phyloP scores from a whole-genome alignment of 2,888 invertebrate species.

The Drosophila affinis region DNA sequence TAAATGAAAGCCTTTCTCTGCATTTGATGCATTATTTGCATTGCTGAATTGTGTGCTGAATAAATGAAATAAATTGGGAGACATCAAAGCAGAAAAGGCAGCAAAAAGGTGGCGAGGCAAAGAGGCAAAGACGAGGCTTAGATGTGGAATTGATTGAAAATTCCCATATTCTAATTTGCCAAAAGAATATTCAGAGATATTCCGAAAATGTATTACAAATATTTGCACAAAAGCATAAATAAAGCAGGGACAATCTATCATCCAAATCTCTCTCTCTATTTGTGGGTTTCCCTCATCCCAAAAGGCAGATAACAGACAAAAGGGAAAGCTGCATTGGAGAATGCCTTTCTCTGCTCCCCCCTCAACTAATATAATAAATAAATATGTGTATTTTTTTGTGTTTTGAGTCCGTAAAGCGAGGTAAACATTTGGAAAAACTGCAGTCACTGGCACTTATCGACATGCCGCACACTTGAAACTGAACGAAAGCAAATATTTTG shows the following conservation, averaged over 20 bases:
- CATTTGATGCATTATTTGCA: not conserved
- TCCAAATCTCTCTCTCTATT: constrained; percentile 12
- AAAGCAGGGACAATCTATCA: not conserved
- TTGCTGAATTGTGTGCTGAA: not conserved
- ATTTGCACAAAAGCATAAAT: too few species aligned
- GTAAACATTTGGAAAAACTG: constrained; percentile 45
- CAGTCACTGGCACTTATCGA: constrained; percentile 62
- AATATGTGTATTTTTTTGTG: not conserved
- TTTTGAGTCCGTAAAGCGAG: constrained; percentile 17
- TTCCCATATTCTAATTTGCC: not conserved
- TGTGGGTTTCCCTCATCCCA: constrained; percentile 33
- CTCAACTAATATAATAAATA: too few species aligned
- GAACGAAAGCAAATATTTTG: constrained; percentile 68
- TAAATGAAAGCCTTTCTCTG: not conserved
- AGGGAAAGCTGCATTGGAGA: constrained; percentile 39
- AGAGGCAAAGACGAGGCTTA: not conserved
- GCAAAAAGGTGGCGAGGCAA: too few species aligned
- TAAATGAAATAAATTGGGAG: not conserved
- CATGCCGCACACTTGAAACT: constrained; percentile 51
- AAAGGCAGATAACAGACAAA: constrained; percentile 22
- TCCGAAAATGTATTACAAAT: too few species aligned
- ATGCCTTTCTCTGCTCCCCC: not conserved
- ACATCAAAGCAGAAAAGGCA: not conserved
- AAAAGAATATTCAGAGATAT: too few species aligned
- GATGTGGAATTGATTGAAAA: not conserved